These are phyloP conservation scores for Apostichopus leukothele DNA, from an alignment of 53 echinoderm and acorn worm species.

Conservation along the genomic window DNA sequence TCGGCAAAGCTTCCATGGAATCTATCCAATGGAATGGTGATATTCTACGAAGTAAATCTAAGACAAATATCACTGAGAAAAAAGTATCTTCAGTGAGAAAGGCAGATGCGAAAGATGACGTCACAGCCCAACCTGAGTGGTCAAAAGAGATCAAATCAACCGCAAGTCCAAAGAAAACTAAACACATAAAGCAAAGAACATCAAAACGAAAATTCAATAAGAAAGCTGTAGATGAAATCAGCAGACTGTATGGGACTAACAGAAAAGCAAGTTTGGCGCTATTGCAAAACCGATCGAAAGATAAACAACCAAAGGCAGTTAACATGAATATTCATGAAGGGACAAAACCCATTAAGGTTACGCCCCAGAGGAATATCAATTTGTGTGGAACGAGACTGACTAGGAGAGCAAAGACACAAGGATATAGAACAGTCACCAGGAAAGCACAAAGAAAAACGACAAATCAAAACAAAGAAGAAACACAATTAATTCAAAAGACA, in stretches of 20 bases:
- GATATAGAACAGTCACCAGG: not conserved
- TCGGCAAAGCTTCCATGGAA: not conserved
- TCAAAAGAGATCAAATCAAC: not conserved
- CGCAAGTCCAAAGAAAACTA: not conserved
- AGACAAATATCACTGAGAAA: constrained; percentile 13
- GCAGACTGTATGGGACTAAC: constrained; percentile 37
- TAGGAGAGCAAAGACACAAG: constrained; percentile 13
- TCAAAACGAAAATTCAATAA: constrained; percentile 7
- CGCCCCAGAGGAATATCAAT: not conserved
- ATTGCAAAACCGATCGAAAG: constrained; percentile 42
- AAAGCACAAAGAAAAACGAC: constrained; percentile 4
- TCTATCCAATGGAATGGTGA: constrained; percentile 34
- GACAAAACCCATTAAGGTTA: not conserved
- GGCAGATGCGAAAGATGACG: not conserved
- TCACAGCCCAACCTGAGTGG: not conserved
- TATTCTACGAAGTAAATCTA: constrained; percentile 34
- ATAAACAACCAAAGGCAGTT: constrained; percentile 17
- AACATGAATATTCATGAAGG: constrained; percentile 24
- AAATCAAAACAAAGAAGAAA: not conserved
- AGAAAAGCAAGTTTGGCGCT: constrained; percentile 37
- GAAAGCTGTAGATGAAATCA: constrained; percentile 32
- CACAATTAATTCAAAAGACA: not conserved
- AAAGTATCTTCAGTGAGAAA: not conserved
- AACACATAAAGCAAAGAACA: constrained; percentile 1
- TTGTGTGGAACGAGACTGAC: constrained; percentile 2